These are phyloP conservation scores for Corythaeola cristata DNA, from an alignment of 2,113 vertebrate genomes.

Conservation along the genomic window DNA sequence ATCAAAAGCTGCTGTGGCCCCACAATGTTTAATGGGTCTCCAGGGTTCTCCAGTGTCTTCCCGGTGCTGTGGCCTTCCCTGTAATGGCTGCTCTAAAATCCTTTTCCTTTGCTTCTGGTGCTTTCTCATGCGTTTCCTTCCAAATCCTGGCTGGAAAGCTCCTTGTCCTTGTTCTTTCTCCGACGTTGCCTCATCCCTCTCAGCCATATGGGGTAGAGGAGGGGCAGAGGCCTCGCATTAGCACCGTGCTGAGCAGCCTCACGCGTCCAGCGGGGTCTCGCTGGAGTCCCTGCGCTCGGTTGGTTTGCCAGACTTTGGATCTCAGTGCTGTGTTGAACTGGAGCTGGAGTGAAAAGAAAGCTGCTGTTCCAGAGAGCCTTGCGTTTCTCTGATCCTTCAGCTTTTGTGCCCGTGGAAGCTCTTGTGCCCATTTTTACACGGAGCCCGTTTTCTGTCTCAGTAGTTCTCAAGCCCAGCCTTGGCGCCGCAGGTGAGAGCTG, in stretches of 20 bases:
- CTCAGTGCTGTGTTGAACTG: neutral
- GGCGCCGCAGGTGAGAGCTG: neutral
- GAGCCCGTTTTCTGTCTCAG: neutral
- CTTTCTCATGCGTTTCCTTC: neutral
- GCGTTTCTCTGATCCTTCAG: neutral
- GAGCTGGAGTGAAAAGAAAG: neutral
- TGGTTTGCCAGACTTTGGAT: neutral
- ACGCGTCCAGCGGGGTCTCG: neutral
- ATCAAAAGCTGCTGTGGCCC: neutral
- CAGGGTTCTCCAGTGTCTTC: neutral
- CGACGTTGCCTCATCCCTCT: fast-evolving
- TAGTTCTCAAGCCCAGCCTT: neutral
- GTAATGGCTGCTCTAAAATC: neutral
- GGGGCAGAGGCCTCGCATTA: neutral
- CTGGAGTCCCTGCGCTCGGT: neutral
- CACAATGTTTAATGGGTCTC: neutral
- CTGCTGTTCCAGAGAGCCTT: neutral
- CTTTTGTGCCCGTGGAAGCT: neutral
- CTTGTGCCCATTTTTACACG: neutral
- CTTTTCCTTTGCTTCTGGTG: neutral
- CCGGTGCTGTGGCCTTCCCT: neutral
- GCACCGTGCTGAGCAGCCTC: neutral
- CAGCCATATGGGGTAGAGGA: fast-evolving
- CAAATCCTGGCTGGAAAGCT: neutral
- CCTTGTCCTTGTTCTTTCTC: neutral